Evolutionary conservation across 2,113 vertebrate species (phyloP).

Genomic region (Epinephelus cyanopodus): DNA sequence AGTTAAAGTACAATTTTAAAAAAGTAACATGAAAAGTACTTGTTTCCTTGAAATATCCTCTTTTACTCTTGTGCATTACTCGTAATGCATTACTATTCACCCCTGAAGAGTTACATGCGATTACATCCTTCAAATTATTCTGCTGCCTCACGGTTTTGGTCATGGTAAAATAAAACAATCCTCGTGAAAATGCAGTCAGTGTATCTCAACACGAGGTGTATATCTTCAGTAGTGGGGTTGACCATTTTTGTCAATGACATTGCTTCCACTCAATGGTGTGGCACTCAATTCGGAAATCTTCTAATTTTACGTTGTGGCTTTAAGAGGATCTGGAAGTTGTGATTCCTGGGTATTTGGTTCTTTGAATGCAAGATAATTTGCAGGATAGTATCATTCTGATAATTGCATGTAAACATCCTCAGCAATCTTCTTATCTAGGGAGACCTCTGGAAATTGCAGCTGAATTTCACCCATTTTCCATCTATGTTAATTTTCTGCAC

Average conservation of each 20-base stretch:
- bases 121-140: too few species aligned
- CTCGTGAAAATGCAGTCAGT: background rate
- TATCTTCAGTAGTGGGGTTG: background rate
- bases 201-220: background rate
- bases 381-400: background rate
- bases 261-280: background rate
- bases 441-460: background rate
- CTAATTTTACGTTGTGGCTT: background rate
- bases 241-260: background rate
- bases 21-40: too few species aligned
- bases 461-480: background rate
- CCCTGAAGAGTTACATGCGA: too few species aligned
- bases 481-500: background rate
- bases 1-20: too few species aligned
- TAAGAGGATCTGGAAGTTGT: background rate
- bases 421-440: background rate
- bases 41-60: too few species aligned
- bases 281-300: background rate
- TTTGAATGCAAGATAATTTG: background rate
- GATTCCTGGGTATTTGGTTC: background rate
- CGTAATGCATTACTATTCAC: too few species aligned
- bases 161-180: background rate
- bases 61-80: too few species aligned
- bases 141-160: background rate
- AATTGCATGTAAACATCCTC: conserved; percentile 1